Evolutionary conservation across 2,113 vertebrate genomes (phyloP), one percentile per base, ranked within the genome.

Genomic region (Periophthalmodon schlosseri): DNA sequence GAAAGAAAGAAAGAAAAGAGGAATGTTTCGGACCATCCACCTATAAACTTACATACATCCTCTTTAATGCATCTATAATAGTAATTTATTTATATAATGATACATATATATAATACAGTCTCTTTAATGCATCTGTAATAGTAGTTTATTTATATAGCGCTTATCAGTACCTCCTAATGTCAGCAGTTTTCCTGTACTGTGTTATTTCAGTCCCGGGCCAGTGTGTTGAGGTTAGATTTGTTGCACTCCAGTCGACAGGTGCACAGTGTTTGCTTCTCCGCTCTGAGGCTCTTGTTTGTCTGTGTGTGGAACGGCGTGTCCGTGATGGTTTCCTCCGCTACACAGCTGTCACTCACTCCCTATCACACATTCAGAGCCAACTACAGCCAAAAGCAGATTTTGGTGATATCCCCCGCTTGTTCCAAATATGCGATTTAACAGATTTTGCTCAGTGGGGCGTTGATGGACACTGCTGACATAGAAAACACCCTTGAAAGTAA

Each of bases 181-280:
- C 52, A 21, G 52, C 52, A 21, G 20, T 56, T 21, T 56, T 60
- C 57, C 57, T 60, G 24, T 15, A 57, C 21, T 5, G 1, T 60
- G 24, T 28, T 28, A 5, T 56, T 24, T 24, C 63, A 12, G 16
- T 65, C 34, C 4, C 6, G 18, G 33, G 33, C 61, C 34, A 44
- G 10, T 44, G 63, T 11, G 2, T 9, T 44, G 63, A 20, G 71
- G 69, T 52, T 69, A 71, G 71, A 83, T 87, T 86, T 67, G 70
- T 80, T 76, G 68, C 16, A 18, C 77, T 76, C 73, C 65, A 77
- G 77, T 78, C 70, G 78, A 83, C 85, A 82, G 86, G 74, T 78
- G 78, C 73, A 47, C 18, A 7, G 8, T 57, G 47, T 78, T 83
- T 85, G 81, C 82, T 72, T 74, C 78, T 83, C 66, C 84, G 68